phyloP scores from a whole-genome alignment of 2,888 invertebrate species.

The Clivina fossor region DNA sequence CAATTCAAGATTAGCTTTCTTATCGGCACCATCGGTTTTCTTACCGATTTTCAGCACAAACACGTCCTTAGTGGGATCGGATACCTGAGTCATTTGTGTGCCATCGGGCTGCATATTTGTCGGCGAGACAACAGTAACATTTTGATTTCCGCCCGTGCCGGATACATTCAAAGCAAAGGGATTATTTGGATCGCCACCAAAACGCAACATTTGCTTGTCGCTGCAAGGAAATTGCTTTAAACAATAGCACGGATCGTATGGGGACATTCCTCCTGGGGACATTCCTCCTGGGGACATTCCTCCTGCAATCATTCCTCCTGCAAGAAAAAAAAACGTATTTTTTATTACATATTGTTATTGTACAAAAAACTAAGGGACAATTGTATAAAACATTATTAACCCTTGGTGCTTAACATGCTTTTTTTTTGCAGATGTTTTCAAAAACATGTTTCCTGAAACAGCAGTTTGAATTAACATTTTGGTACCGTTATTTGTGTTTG shows the following conservation, averaged over 20 bases:
- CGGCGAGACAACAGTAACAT: slow-evolving; percentile 52
- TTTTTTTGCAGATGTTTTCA: too few relatives aligned
- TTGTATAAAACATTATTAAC: too few relatives aligned
- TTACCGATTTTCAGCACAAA: slow-evolving; percentile 75
- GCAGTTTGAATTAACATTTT: too few relatives aligned
- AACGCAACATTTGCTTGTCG: slow-evolving; percentile 39
- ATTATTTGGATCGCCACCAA: slow-evolving; percentile 44
- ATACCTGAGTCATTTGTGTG: slow-evolving; percentile 59
- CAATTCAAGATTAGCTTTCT: slow-evolving; percentile 70
- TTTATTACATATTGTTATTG: too few relatives aligned
- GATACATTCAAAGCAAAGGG: slow-evolving; percentile 46
- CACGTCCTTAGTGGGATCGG: slow-evolving; percentile 70
- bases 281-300: too few relatives aligned
- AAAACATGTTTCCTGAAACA: too few relatives aligned
- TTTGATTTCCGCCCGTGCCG: slow-evolving; percentile 41
- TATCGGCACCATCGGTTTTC: slow-evolving; percentile 69
- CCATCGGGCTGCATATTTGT: slow-evolving; percentile 58
- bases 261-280: slow-evolving; percentile 53
- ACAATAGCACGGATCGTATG: slow-evolving; percentile 49
- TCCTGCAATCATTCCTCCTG: too few relatives aligned
- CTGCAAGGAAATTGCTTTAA: slow-evolving; percentile 41
- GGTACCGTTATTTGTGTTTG: too few relatives aligned
- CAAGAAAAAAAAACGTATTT: too few relatives aligned
- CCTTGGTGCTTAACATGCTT: too few relatives aligned
- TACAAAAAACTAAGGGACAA: too few relatives aligned